These are phyloP conservation scores for Colossoma macropomum DNA, from an alignment of 2,113 vertebrate genomes.

Conservation along the genomic window DNA sequence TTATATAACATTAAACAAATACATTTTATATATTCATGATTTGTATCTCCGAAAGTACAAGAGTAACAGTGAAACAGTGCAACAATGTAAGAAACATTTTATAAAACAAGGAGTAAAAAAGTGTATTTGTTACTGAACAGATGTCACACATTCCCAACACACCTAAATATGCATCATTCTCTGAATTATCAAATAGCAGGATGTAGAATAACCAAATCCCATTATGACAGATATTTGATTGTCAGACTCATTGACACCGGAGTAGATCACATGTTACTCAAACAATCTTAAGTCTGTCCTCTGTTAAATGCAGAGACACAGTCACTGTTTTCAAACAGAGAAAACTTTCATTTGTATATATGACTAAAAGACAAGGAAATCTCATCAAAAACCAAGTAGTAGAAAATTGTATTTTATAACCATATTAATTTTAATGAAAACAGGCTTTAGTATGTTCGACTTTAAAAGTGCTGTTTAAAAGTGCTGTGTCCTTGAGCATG, in stretches of 20 bases:
- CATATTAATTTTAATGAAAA: not conserved
- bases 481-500: not conserved
- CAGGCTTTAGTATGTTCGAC: not conserved
- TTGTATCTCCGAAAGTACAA: not conserved
- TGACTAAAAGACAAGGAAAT: not conserved
- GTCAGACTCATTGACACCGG: not conserved
- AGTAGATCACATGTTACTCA: not conserved
- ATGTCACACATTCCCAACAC: too few relatives aligned
- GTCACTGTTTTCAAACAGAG: not conserved
- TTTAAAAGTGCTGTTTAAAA: not conserved
- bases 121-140: too few relatives aligned
- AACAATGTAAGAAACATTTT: not conserved
- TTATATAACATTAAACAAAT: not conserved
- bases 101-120: too few relatives aligned
- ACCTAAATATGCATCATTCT: too few relatives aligned
- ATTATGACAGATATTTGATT: not conserved
- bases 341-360: not conserved
- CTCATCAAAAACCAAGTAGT: not conserved
- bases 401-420: not conserved
- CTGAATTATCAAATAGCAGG: too few relatives aligned
- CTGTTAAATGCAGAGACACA: not conserved
- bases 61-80: not conserved
- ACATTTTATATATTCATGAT: not conserved
- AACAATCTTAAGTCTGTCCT: too few relatives aligned
- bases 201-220: too few relatives aligned